Percentiles rank a stretch among this genome's conserved stretches.
Conservation (phyloP, 2,113 vertebrate genomes). For the Perca fluviatilis region DNA sequence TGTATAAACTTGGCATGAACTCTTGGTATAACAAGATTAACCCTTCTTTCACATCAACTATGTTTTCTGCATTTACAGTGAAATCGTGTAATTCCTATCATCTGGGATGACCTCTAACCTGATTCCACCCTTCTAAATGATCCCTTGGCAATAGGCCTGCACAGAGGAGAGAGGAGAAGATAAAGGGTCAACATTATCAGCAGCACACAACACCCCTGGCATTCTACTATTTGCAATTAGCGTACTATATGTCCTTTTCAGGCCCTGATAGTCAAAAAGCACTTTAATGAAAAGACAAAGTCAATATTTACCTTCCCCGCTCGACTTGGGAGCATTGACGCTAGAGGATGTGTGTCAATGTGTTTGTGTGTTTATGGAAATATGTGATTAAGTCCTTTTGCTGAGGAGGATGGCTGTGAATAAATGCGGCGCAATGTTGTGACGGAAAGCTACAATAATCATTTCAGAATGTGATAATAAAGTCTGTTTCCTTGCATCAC, state of each 20-base stretch:
- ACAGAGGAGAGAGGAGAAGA: conserved; percentile 12
- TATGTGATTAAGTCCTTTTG: conserved; percentile 60
- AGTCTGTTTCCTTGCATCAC: conserved; percentile 34
- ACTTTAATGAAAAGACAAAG: conserved; percentile 67
- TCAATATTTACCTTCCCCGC: conserved; percentile 72
- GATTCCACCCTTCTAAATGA: conserved; percentile 33
- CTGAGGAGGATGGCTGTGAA: conserved; percentile 55
- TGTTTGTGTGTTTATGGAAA: conserved; percentile 77
- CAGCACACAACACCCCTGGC: conserved; percentile 16
- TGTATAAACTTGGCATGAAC: conserved; percentile 75
- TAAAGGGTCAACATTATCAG: conserved; percentile 46
- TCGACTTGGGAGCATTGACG: conserved; percentile 41
- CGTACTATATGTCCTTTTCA: conserved; percentile 40
- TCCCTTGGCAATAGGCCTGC: conserved; percentile 29
- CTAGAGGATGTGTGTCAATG: conserved; percentile 65
- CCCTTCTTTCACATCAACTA: conserved; percentile 64
- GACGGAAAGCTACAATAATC: conserved; percentile 40
- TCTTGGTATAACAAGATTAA: conserved; percentile 75
- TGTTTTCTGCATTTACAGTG: conserved; percentile 52
- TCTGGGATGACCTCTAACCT: conserved; percentile 59
- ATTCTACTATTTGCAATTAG: conserved; percentile 34
- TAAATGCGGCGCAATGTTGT: conserved; percentile 35
- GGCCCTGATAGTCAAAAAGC: conserved; percentile 46
- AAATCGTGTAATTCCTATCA: conserved; percentile 61
- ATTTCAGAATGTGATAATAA: conserved; percentile 16